These are phyloP conservation scores for Gryllus bimaculatus DNA, from an alignment of 1,140 invertebrate species.

Conservation along the genomic window DNA sequence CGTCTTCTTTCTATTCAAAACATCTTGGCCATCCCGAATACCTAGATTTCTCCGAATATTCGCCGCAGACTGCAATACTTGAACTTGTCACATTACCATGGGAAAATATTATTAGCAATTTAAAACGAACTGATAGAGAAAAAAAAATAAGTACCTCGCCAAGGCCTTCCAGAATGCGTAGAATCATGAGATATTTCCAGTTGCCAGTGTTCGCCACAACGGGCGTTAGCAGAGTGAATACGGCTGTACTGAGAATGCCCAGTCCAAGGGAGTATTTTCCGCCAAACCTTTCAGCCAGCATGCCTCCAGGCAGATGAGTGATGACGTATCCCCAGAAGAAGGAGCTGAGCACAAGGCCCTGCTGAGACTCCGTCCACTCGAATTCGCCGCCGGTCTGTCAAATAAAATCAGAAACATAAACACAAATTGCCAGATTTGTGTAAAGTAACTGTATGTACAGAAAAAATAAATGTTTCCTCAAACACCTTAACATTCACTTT, in stretches of 20 bases:
- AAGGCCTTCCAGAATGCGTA: constrained; percentile 73
- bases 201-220: constrained; percentile 44
- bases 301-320: constrained; percentile 42
- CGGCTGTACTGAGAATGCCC: constrained; percentile 55
- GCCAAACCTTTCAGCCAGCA: constrained; percentile 34
- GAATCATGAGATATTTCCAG: constrained; percentile 10
- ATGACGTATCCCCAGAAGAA: constrained; percentile 43
- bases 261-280: constrained; percentile 37
- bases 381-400: constrained; percentile 24
- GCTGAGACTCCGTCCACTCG: constrained; percentile 28
- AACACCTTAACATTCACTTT: no score
- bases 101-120: no score
- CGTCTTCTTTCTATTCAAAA: no score
- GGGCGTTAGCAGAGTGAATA: constrained; percentile 66
- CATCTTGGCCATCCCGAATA: no score
- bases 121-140: no score
- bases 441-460: no score
- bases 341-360: constrained; percentile 36
- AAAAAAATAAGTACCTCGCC: constrained; percentile 51
- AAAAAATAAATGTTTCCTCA: no score
- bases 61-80: no score
- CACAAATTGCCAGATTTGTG: background rate
- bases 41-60: no score
- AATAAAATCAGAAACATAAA: background rate
- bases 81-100: no score